Conservation (phyloP, 2,888 invertebrate species). For the Resseliella maxima region DNA sequence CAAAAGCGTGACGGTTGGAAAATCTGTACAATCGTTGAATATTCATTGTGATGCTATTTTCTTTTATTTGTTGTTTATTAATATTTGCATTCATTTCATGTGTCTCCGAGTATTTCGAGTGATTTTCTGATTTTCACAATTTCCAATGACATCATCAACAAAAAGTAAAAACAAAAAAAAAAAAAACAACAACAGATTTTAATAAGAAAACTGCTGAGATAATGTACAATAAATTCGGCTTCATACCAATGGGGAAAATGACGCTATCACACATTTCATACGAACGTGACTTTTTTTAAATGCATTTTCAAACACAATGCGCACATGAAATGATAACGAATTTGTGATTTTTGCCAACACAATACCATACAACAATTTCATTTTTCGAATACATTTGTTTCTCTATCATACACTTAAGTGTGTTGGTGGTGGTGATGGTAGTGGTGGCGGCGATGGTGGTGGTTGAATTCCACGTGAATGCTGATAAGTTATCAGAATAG, state of each 20-base stretch:
- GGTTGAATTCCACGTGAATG: background rate
- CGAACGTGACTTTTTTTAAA: conserved; percentile 26
- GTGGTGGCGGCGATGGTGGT: background rate
- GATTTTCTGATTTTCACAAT: background rate
- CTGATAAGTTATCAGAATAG: background rate
- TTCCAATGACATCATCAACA: background rate
- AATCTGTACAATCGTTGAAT: background rate
- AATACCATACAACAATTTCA: background rate
- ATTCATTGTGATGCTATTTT: background rate
- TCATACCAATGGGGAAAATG: background rate
- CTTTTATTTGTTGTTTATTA: background rate
- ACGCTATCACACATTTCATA: background rate
- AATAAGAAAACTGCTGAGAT: background rate
- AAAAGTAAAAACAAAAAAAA: background rate
- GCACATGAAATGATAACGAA: background rate
- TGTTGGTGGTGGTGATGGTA: background rate
- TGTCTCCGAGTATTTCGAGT: background rate
- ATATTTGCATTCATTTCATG: background rate
- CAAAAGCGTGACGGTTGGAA: background rate
- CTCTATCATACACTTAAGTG: background rate
- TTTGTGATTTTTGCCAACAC: background rate
- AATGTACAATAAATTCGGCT: background rate
- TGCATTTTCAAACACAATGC: background rate
- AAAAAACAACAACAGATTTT: background rate
- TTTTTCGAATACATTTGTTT: background rate